Base-by-base conservation (phyloP, 2,797 vertebrate genomes). In the Poeciliopsis turneri region DNA sequence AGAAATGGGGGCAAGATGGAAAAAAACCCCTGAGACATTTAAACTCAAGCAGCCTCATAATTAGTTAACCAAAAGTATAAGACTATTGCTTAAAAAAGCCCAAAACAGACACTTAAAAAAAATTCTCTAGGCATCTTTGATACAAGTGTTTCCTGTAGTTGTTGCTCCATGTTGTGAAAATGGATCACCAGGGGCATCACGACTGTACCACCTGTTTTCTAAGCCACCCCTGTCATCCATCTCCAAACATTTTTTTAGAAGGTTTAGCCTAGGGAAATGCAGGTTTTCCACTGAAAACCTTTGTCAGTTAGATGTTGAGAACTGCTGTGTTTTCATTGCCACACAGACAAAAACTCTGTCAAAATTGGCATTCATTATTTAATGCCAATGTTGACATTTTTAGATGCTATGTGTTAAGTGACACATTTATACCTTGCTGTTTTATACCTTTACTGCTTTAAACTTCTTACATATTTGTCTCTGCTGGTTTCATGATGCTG, bases 131-230 rank as follows among this genome's bases (percentile, higher is more conserved):
- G 25, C 25, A 55, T n/a, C 11, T 12, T n/a, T 15, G 55, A 59
- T 13, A 1, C 55, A 30, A n/a, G n/a, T 2, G n/a, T 30, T 30
- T 59, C n/a, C 12, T 30, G 55, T 59, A 59, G 11, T 13, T 59
- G 55, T 59, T 59, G 55, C 55, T 30, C 28, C 55, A 59, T 59
- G n/a, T 30, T 59, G n/a, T 59, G n/a, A 59, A 59, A 59, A 59
- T 59, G 55, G n/a, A 59, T 59, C n/a, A 59, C 5, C 11, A 59
- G 12, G 12, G 55, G 12, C 12, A 30, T 30, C n/a, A 13, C 4
- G 1, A 30, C 12, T 5, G 4, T 30, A 16, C 55, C 55, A 30
- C 30, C 55, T 15, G 55, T 16, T 59, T 59, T 59, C n/a, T 15
- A 30, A 59, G n/a, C 55, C n/a, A 30, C n/a, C 55, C 55, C 5